Conservation (phyloP, 2,888 invertebrate species). For the Linyphia triangularis region DNA sequence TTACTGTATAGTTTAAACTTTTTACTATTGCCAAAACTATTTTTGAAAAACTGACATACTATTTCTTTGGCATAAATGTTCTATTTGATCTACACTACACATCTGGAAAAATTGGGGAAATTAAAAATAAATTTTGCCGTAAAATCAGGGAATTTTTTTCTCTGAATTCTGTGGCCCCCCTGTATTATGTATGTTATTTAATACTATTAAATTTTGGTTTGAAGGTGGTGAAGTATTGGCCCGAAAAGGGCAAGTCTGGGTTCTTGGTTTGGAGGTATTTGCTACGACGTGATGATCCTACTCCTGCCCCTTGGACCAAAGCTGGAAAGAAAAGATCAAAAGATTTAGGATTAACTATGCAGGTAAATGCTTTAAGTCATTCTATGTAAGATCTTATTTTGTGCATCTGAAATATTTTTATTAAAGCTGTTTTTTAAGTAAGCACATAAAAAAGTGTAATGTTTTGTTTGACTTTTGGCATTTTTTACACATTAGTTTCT, state of each 20-base stretch:
- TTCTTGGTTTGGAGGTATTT: slow-evolving; percentile 89
- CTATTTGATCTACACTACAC: too few species aligned
- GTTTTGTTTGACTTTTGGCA: not conserved
- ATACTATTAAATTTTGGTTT: not conserved
- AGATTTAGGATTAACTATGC: slow-evolving; percentile 81
- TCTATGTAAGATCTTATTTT: not conserved
- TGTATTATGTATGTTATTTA: too few species aligned
- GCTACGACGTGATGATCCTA: slow-evolving; percentile 87
- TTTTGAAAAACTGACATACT: too few species aligned
- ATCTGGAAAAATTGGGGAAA: too few species aligned
- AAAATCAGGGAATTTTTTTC: too few species aligned
- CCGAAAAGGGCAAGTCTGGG: slow-evolving; percentile 88
- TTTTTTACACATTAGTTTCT: not conserved
- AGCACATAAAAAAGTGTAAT: not conserved
- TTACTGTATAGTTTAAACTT: too few species aligned
- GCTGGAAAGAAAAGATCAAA: slow-evolving; percentile 83
- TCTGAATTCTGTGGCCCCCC: too few species aligned
- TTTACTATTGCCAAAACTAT: too few species aligned
- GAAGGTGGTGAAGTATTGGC: slow-evolving; percentile 88
- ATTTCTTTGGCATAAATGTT: too few species aligned
- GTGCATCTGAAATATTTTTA: not conserved
- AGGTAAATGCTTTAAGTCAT: slow-evolving; percentile 68
- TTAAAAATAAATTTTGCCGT: too few species aligned
- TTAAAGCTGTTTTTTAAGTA: too few species aligned
- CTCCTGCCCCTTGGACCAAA: slow-evolving; percentile 89